Base-by-base conservation (phyloP, 2,888 invertebrate genomes). In the Acleris cristana region DNA sequence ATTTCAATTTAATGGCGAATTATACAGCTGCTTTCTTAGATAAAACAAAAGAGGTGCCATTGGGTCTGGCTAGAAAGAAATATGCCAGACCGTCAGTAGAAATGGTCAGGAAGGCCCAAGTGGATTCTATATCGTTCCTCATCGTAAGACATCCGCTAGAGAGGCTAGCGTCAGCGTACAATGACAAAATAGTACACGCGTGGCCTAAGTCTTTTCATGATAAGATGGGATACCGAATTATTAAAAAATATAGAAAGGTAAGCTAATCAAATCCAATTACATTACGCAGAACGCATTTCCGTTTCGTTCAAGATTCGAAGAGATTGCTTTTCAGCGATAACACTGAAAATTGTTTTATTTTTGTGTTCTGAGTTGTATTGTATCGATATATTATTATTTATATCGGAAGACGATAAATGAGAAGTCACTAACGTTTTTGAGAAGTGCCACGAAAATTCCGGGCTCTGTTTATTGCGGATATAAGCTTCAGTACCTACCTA, bases 1-100 rank as follows among this genome's bases (percentile, higher is more conserved):
- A 97, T 88, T 97, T 97, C 88, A 97, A 97, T 86, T 89, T 97
- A 62, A 94, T 97, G 86, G 97, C 97, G 10, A 97, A 97, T 76
- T 97, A 97, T 86, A 95, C 95, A 67, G 95, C 96, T 12, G 94
- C 95, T 62, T 97, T 96, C 88, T 90, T 97, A 75, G 95, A 95
- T 81, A 95, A 95, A 79, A 96, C 96, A 65, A 96, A 96, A 83
- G 94, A 96, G 79, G 96, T 97, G 60, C 96, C 96, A 59, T 92
- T 97, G 72, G 95, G 95, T 73, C 86, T 97, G 79, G 97, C 97
- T 6, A 94, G 97, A 74, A 96, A 95, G 80, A 95, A 95, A 79
- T 97, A 97, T 87, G 96, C 96, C 10, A 93, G 97, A 73, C 96
- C 96, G 10, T 94, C 95, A 0, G 91, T 95, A 21, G 94, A 95